These are phyloP conservation scores for Montifringilla adamsi DNA, from an alignment of 2,113 vertebrate genomes.

Conservation along the genomic window DNA sequence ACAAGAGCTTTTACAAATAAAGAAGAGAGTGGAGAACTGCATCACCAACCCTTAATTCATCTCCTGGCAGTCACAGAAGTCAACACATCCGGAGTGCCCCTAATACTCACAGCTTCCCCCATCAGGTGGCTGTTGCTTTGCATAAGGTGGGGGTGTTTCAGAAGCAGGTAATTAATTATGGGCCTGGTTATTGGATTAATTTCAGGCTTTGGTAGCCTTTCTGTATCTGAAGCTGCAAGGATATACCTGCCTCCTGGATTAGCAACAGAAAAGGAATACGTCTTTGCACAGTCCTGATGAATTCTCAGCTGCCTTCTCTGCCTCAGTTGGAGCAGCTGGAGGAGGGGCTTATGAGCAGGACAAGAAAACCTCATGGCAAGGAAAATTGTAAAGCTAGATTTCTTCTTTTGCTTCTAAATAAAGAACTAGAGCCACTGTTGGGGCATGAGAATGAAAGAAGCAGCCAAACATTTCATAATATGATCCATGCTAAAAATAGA, in stretches of 20 bases:
- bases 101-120: background rate
- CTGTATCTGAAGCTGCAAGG: background rate
- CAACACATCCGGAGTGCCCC: background rate
- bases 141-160: background rate
- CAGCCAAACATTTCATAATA: background rate
- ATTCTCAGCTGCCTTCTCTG: background rate
- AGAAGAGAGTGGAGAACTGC: background rate
- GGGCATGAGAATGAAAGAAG: background rate
- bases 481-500: background rate
- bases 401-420: background rate
- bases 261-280: background rate
- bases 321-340: background rate
- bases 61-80: background rate
- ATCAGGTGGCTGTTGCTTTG: background rate
- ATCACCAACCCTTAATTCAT: background rate
- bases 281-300: background rate
- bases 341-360: background rate
- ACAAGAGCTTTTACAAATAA: background rate
- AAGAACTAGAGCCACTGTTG: background rate
- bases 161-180: background rate
- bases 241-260: background rate
- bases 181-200: background rate
- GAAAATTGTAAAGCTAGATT: background rate
- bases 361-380: background rate
- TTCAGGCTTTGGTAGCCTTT: background rate